phyloP scores from a whole-genome alignment of 2,888 invertebrate genomes.

The Diploptera punctata region DNA sequence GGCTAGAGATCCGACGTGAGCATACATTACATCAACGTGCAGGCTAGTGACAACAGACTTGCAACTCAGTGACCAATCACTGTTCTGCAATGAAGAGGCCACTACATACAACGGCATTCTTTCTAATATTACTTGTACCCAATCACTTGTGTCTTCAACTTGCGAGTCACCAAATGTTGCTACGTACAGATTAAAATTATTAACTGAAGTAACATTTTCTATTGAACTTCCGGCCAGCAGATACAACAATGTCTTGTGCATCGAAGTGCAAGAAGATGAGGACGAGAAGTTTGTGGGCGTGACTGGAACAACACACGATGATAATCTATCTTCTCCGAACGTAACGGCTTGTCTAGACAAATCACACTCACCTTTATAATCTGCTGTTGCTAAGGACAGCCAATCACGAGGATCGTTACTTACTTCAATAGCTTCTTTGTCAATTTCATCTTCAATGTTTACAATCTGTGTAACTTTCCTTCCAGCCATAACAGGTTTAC shows the following conservation, averaged over 20 bases:
- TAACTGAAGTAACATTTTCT: conserved; percentile 49
- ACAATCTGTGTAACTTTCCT: conserved; percentile 48
- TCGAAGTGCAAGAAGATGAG: conserved; percentile 46
- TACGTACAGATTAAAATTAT: conserved; percentile 51
- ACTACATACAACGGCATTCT: conserved; percentile 48
- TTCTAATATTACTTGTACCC: conserved; percentile 55
- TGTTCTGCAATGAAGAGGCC: conserved; percentile 52
- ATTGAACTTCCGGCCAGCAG: conserved; percentile 48
- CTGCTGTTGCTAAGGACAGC: conserved; percentile 51
- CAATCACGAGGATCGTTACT: conserved; percentile 45
- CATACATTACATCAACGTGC: conserved; percentile 57
- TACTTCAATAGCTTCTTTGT: conserved; percentile 45
- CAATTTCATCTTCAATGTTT: conserved; percentile 43
- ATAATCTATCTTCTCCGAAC: conserved; percentile 52
- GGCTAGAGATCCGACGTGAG: conserved; percentile 56
- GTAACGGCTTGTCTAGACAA: conserved; percentile 47
- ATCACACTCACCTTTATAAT: conserved; percentile 49
- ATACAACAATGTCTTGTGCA: conserved; percentile 51
- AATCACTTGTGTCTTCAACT: conserved; percentile 54
- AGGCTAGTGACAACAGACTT: conserved; percentile 52
- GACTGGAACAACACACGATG: conserved; percentile 49
- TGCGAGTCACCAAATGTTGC: conserved; percentile 61
- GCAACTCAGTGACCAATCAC: conserved; percentile 50
- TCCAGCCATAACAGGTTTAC: conserved; percentile 68
- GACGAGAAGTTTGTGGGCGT: conserved; percentile 50